Evolutionary conservation across 1,140 invertebrate genomes (phyloP).

Genomic region (Drosophila melanica): DNA sequence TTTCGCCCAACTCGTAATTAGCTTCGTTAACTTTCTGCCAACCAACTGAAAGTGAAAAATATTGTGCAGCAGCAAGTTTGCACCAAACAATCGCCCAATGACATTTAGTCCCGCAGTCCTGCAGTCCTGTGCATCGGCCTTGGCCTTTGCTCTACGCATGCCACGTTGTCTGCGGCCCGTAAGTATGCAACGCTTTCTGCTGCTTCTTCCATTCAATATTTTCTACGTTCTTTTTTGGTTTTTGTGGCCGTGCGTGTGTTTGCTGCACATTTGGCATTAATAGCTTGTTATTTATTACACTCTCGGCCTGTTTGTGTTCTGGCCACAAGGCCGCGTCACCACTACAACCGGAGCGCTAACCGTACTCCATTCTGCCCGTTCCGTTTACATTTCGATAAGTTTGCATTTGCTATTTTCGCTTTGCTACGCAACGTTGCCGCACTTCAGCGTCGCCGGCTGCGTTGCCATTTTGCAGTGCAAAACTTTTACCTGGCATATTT

Average conservation of each 20-base stretch:
- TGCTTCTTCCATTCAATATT: neutral
- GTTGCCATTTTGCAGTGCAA: slow-evolving; percentile 8
- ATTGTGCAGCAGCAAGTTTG: slow-evolving; percentile 47
- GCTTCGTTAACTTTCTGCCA: slow-evolving; percentile 54
- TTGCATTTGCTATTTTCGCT: neutral
- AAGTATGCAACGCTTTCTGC: slow-evolving; percentile 50
- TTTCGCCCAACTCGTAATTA: slow-evolving; percentile 55
- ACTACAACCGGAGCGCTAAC: slow-evolving; percentile 43
- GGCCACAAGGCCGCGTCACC: slow-evolving; percentile 38
- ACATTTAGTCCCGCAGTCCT: slow-evolving; percentile 51
- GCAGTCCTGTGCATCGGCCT: slow-evolving; percentile 44
- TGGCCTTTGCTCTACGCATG: slow-evolving; percentile 70
- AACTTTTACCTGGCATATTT: slow-evolving; percentile 56
- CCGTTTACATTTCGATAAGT: slow-evolving; percentile 20
- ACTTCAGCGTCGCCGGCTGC: slow-evolving; percentile 28
- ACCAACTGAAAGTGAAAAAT: slow-evolving; percentile 64
- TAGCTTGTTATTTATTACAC: slow-evolving; percentile 76
- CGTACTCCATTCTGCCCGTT: neutral
- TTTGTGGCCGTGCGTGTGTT: slow-evolving; percentile 53
- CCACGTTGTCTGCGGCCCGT: slow-evolving; percentile 34
- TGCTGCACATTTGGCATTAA: slow-evolving; percentile 70
- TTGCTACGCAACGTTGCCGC: slow-evolving; percentile 45
- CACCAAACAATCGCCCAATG: slow-evolving; percentile 49
- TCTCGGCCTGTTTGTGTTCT: slow-evolving; percentile 49
- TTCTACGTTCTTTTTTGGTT: neutral